phyloP scores from a whole-genome alignment of 2,113 vertebrate species.

The Chrysemys picta region DNA sequence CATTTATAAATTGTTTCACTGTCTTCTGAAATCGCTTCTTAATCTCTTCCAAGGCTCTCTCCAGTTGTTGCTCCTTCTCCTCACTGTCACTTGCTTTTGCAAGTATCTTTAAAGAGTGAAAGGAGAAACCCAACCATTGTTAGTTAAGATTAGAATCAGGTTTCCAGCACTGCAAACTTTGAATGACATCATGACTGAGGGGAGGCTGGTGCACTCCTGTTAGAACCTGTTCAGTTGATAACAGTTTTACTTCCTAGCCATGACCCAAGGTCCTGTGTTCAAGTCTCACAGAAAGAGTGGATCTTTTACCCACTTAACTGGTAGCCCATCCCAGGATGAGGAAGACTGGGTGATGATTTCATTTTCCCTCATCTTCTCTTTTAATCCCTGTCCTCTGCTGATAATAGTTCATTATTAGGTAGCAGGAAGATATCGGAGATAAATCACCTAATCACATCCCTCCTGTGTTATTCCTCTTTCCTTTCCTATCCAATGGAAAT shows the following conservation, averaged over 20 bases:
- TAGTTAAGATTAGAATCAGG: not conserved
- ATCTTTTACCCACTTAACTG: not conserved
- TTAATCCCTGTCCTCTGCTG: not conserved
- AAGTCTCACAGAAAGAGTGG: not conserved
- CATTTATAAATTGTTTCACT: conserved; percentile 62
- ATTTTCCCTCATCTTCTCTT: not conserved
- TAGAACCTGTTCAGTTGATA: not conserved
- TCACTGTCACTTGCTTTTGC: not conserved
- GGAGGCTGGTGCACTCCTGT: not conserved
- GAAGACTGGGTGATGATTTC: not conserved
- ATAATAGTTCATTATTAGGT: not conserved
- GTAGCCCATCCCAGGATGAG: not conserved
- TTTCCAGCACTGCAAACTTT: not conserved
- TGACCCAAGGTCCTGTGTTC: not conserved
- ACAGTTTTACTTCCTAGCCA: not conserved
- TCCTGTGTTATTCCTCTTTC: not conserved
- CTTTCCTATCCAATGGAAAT: not conserved
- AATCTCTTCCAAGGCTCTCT: conserved; percentile 43
- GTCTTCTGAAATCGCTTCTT: conserved; percentile 67
- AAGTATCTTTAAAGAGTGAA: not conserved
- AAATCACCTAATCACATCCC: not conserved
- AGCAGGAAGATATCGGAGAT: not conserved
- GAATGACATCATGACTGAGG: not conserved
- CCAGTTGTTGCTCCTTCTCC: conserved; percentile 7
- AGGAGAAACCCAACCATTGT: not conserved